phyloP scores from a whole-genome alignment of 30 jellyfish, hydroid and myxozoan species.

The Pelagia noctiluca region DNA sequence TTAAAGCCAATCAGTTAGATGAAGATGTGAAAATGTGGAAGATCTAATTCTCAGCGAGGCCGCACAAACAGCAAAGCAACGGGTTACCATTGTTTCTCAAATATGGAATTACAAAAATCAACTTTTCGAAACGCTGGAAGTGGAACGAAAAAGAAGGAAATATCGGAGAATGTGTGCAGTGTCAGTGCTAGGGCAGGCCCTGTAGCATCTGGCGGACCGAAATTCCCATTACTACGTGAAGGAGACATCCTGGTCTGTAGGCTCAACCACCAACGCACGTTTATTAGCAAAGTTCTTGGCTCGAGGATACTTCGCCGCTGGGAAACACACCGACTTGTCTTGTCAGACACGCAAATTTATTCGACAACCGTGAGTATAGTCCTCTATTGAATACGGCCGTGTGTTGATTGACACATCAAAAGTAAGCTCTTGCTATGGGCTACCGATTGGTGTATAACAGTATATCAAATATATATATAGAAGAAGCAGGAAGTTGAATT shows the following conservation, averaged over 20 bases:
- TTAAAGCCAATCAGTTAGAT: no score
- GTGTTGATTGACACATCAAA: conserved; percentile 26
- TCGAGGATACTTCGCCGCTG: conserved; percentile 77
- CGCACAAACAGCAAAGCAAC: no score
- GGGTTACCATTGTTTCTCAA: background rate
- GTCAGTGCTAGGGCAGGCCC: conserved; percentile 28
- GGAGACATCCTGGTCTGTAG: conserved; percentile 83
- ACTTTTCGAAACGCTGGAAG: background rate
- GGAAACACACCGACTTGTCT: conserved; percentile 78
- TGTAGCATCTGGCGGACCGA: conserved; percentile 35
- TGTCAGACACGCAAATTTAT: conserved; percentile 68
- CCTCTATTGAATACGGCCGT: no score
- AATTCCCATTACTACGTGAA: conserved; percentile 73
- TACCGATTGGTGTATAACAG: no score
- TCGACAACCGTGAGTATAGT: conserved; percentile 71
- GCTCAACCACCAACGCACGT: conserved; percentile 64
- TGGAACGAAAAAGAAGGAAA: conserved; percentile 64
- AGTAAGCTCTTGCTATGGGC: conserved; percentile 21
- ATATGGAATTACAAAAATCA: background rate
- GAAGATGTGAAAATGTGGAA: no score
- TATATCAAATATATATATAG: no score
- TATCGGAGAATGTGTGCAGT: conserved; percentile 29
- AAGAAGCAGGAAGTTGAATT: no score
- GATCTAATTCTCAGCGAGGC: no score
- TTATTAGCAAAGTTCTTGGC: conserved; percentile 62